Base-by-base conservation (phyloP, 2,797 vertebrate species). In the Acestrorhynchus altus region DNA sequence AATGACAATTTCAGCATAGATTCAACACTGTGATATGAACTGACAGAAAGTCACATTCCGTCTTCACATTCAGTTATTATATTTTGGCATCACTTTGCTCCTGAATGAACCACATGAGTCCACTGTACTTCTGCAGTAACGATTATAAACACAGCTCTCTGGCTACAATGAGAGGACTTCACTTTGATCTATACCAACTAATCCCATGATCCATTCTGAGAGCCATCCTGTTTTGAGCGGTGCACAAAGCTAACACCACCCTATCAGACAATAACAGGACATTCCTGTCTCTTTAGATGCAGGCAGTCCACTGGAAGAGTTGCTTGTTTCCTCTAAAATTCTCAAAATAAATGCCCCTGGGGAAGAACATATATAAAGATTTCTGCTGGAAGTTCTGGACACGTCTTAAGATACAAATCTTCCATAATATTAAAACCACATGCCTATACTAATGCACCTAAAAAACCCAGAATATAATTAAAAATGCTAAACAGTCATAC, bases 91-190 rank as follows among this genome's bases (percentile, higher is more conserved):
- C 22, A 47, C 12, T 47, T 42, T 26, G 18, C 44, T 16, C 24
- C 28, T 67, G 16, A 67, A 18, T 46, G 5, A 42, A 46, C 40
- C 42, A 47, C 64, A 26, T 11, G 13, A 60, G 82, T 11, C 7
- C n/a, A 49, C 44, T 77, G 79, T 12, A 63, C 56, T 60, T 47
- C 20, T 61, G 73, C 54, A 81, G 77, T 59, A 80, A 52, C 20
- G 74, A 70, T 74, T 64, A 73, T 74, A 35, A 81, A 68, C 70
- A 68, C 54, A 46, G 79, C 82, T 70, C 57, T 67, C 60, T 47
- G 18, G 60, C 76, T 64, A 15, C 68, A 73, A 35, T 63, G 35
- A 79, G 20, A 47, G 26, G 12, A 35, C 52, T 16, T 60, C 64
- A 69, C 60, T 71, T 39, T 20, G 61, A 66, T 57, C 16, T 44